A percentile compares a stretch with the other conserved stretches of the same genome.
phyloP scores from a whole-genome alignment of 2,113 vertebrate species.

The Excalfactoria chinensis region DNA sequence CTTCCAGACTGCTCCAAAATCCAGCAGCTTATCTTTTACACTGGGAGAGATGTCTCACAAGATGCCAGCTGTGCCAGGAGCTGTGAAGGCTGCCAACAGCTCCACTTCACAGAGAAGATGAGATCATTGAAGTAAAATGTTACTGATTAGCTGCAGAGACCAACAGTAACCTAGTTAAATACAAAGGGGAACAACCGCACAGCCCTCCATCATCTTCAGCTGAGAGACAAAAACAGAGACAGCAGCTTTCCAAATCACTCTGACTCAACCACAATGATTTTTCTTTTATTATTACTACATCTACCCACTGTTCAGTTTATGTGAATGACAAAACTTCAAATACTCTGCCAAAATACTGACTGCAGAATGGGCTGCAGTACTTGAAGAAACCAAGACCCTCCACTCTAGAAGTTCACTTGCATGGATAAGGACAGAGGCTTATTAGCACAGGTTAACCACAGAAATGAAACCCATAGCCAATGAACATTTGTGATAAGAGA shows the following conservation, averaged over 20 bases:
- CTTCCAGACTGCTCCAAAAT: neutral
- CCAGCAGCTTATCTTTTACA: neutral
- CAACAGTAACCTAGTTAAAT: neutral
- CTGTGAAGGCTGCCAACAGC: neutral
- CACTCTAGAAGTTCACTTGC: neutral
- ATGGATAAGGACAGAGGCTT: neutral
- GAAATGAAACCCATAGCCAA: neutral
- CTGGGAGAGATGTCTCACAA: neutral
- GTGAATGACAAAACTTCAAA: neutral
- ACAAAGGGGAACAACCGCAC: neutral
- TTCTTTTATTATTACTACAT: neutral
- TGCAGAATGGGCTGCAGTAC: neutral
- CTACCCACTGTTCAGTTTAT: neutral
- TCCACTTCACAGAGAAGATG: neutral
- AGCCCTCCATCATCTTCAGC: neutral
- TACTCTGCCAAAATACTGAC: neutral
- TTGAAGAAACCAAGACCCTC: neutral
- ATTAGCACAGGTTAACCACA: neutral
- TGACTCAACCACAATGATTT: neutral
- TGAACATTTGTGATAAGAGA: accelerated
- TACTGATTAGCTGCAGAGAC: neutral
- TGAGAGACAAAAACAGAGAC: neutral
- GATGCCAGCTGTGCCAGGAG: neutral
- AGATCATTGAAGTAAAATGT: neutral
- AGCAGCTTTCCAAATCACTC: neutral